These are phyloP conservation scores for Hemicordylus capensis DNA, from an alignment of 2,113 vertebrate genomes.

Conservation along the genomic window DNA sequence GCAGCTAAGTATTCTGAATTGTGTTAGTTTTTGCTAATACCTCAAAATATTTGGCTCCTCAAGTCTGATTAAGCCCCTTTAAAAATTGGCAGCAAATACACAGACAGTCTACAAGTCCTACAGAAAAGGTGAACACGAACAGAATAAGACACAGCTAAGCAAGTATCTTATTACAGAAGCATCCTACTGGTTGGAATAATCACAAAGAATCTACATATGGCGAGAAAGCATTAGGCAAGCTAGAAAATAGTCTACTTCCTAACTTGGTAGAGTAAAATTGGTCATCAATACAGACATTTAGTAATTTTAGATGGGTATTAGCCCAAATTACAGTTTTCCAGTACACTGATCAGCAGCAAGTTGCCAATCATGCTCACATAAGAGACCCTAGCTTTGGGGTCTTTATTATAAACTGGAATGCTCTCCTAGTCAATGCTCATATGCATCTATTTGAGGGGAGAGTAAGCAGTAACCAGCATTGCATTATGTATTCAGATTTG, in stretches of 20 bases:
- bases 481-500: neutral
- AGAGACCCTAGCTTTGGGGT: neutral
- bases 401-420: neutral
- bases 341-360: neutral
- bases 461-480: neutral
- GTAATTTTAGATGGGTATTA: no score
- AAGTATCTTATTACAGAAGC: neutral
- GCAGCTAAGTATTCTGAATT: neutral
- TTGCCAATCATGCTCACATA: neutral
- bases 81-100: neutral
- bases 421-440: neutral
- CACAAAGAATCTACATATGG: no score
- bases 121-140: neutral
- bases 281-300: neutral
- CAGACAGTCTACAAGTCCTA: neutral
- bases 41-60: neutral
- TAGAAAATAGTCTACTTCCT: neutral
- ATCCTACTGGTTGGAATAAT: neutral
- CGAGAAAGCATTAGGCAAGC: neutral
- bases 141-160: neutral
- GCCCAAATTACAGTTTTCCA: neutral
- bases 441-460: neutral
- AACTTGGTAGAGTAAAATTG: neutral
- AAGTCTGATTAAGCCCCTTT: neutral
- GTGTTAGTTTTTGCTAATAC: neutral